These are phyloP conservation scores for Suricata suricatta DNA, from an alignment of 2,113 vertebrate species.

Conservation along the genomic window DNA sequence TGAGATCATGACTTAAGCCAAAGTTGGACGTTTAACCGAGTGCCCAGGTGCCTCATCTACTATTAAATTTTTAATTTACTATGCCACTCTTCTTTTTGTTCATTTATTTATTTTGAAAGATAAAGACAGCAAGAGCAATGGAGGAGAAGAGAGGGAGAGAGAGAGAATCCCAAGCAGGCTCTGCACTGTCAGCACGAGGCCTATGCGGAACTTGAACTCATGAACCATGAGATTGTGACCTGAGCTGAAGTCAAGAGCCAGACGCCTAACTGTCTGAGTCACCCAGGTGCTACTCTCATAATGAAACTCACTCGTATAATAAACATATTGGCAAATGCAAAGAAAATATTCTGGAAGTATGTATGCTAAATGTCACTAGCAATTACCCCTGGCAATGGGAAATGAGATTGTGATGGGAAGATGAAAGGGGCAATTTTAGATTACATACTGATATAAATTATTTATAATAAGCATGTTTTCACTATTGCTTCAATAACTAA, in stretches of 20 bases:
- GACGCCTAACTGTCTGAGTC: no score
- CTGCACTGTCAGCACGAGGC: no score
- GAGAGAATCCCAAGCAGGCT: no score
- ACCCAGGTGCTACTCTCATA: not conserved
- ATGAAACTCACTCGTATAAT: not conserved
- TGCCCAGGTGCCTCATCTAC: not conserved
- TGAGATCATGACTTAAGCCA: not conserved
- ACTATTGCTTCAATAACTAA: not conserved
- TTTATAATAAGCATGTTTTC: not conserved
- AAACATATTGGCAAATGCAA: not conserved
- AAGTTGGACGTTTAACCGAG: not conserved
- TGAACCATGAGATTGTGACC: no score
- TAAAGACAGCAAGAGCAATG: no score
- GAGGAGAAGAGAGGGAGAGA: no score
- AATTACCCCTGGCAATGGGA: not conserved
- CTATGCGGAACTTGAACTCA: no score
- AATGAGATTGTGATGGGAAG: not conserved
- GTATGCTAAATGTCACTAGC: not conserved
- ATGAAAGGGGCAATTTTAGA: not conserved
- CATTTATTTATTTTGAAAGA: no score
- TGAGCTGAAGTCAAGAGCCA: no score
- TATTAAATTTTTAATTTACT: not conserved
- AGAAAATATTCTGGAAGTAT: not conserved
- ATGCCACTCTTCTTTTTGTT: no score
- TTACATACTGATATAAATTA: not conserved